These are phyloP conservation scores for Recurvirostra avosetta DNA, from an alignment of 2,113 vertebrate genomes.

Conservation along the genomic window DNA sequence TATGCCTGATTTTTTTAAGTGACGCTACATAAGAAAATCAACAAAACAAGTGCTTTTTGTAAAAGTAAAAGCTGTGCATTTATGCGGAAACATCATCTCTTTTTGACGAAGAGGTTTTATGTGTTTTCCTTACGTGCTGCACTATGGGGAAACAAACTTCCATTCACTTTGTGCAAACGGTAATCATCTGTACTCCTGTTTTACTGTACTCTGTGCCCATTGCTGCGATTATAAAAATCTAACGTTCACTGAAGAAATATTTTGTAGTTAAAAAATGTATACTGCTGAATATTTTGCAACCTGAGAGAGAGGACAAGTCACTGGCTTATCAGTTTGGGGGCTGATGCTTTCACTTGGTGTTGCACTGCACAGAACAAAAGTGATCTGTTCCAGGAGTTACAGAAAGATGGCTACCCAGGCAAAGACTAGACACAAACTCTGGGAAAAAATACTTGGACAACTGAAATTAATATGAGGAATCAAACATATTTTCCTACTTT, in stretches of 20 bases:
- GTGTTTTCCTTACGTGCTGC: background rate
- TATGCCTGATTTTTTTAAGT: background rate
- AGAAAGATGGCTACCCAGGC: background rate
- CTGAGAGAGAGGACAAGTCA: background rate
- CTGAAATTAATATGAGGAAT: background rate
- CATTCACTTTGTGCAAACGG: background rate
- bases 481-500: background rate
- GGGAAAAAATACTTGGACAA: background rate
- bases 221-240: background rate
- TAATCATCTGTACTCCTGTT: background rate
- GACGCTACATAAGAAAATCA: background rate
- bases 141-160: background rate
- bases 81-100: background rate
- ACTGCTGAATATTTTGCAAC: background rate
- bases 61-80: background rate
- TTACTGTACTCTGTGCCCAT: background rate
- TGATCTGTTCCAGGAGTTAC: background rate
- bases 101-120: background rate
- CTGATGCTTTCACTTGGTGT: background rate
- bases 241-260: background rate
- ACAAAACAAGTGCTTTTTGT: background rate
- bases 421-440: background rate
- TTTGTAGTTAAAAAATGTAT: background rate
- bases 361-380: background rate
- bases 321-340: background rate